Percentiles rank a stretch among this genome's conserved stretches.
phyloP scores from a whole-genome alignment of 1,140 invertebrate genomes.

The Thaumetopoea pityocampa region DNA sequence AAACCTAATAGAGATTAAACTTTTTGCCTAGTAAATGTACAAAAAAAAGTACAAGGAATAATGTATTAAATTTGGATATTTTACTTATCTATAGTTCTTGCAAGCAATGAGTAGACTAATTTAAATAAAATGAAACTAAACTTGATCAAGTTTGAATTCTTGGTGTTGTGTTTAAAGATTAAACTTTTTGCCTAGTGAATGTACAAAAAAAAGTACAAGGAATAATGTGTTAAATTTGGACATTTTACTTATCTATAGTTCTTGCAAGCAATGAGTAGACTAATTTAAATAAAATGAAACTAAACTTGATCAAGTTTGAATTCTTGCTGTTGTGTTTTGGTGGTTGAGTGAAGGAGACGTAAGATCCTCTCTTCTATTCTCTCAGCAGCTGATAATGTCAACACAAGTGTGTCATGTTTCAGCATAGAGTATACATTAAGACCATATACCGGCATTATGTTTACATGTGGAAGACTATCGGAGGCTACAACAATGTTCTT shows the following conservation, averaged over 20 bases:
- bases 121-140: slow-evolving; percentile 21
- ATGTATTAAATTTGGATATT: no score
- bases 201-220: no score
- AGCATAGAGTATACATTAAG: slow-evolving; percentile 93
- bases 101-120: background rate
- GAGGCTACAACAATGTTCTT: slow-evolving; percentile 90
- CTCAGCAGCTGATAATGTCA: slow-evolving; percentile 91
- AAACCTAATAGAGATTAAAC: no score
- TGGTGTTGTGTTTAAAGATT: slow-evolving; percentile 45
- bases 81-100: background rate
- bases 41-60: no score
- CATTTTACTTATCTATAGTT: no score
- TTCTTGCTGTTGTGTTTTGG: slow-evolving; percentile 48
- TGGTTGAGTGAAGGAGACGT: slow-evolving; percentile 84
- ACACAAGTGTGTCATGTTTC: slow-evolving; percentile 95
- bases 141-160: slow-evolving; percentile 77
- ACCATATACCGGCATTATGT: slow-evolving; percentile 97
- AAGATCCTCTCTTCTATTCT: slow-evolving; percentile 91
- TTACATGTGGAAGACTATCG: slow-evolving; percentile 86
- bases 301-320: slow-evolving; percentile 76
- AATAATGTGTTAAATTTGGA: no score
- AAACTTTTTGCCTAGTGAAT: no score
- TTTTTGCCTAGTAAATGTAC: no score
- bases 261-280: background rate
- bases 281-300: slow-evolving; percentile 7